Evolutionary conservation across 2,113 vertebrate genomes (phyloP).

Genomic region (Nycticorax nycticorax): DNA sequence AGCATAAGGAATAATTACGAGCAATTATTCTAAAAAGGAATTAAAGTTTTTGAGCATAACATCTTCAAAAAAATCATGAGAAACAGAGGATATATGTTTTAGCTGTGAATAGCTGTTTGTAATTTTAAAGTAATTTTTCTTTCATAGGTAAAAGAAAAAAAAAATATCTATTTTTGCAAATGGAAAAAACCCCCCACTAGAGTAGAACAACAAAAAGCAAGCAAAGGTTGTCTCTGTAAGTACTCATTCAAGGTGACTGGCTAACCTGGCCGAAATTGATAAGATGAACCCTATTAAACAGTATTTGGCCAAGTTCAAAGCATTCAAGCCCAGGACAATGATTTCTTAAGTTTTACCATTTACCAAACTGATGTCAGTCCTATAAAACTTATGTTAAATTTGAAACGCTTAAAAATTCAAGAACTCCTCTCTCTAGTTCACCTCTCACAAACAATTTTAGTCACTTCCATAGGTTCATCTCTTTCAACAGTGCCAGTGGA

Average conservation of each 20-base stretch:
- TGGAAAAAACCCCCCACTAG: accelerated
- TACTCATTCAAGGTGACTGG: background rate
- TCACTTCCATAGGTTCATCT: background rate
- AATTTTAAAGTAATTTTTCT: background rate
- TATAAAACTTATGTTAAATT: background rate
- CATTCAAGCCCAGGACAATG: background rate
- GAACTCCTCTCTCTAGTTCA: background rate
- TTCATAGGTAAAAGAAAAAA: no score
- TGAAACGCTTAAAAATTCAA: background rate
- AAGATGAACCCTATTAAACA: background rate
- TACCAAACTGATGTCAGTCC: background rate
- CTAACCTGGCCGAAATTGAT: background rate
- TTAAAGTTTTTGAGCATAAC: background rate
- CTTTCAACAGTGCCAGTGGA: background rate
- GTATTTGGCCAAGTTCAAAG: background rate
- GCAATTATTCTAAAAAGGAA: background rate
- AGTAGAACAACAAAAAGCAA: background rate
- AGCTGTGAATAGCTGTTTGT: background rate
- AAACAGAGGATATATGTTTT: background rate
- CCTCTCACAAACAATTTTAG: background rate
- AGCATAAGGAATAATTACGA: background rate
- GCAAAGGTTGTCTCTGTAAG: background rate
- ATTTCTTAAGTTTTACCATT: background rate
- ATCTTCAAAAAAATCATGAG: background rate
- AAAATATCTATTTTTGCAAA: background rate